phyloP scores from a whole-genome alignment of 1,140 invertebrate species.

The Anastrepha ludens region DNA sequence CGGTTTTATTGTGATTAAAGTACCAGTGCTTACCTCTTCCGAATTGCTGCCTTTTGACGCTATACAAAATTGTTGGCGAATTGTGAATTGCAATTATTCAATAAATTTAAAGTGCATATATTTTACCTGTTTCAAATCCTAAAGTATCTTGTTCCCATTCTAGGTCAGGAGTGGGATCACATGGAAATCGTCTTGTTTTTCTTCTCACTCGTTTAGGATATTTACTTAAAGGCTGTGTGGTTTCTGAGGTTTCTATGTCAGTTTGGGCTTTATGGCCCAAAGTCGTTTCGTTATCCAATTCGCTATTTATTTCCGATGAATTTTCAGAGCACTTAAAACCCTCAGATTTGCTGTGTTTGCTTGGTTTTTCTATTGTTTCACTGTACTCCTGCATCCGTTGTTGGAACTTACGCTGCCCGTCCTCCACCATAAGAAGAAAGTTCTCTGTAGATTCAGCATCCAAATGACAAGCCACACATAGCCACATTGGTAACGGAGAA shows the following conservation, averaged over 20 bases:
- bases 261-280: background rate
- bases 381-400: background rate
- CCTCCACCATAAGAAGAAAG: conserved; percentile 29
- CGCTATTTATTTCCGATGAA: background rate
- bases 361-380: background rate
- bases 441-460: conserved; percentile 24
- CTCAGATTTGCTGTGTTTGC: background rate
- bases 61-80: background rate
- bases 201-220: background rate
- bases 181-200: conserved; percentile 17
- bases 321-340: background rate
- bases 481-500: background rate
- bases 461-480: conserved; percentile 53
- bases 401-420: conserved; percentile 19
- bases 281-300: background rate
- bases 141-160: background rate
- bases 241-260: background rate
- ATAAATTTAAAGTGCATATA: background rate
- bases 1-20: conserved; percentile 8
- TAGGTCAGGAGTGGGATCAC: background rate
- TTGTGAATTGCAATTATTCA: no score
- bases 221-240: background rate
- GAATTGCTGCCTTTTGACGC: background rate
- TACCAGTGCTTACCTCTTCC: background rate
- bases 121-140: background rate